Evolutionary conservation across 1,140 invertebrate genomes (phyloP), one percentile per base, ranked within the genome.

Genomic region (Pseudobourletiella spinata): DNA sequence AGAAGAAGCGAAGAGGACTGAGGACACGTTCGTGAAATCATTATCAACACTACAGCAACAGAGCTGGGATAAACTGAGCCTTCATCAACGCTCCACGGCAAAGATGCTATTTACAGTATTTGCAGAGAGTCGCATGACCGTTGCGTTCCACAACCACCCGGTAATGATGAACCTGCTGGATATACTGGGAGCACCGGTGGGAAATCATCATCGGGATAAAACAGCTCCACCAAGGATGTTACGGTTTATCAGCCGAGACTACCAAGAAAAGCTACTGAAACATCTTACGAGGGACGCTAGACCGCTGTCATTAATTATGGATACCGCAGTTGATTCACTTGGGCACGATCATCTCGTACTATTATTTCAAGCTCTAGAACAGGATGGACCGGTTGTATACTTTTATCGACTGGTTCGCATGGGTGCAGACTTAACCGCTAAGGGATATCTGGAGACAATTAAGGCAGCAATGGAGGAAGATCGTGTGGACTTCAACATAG

Each of bases 281-380:
- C 18, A 52, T 52, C 2, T 61, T 1, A 26, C 24, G 1, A 54
- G 54, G 42, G 16, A 52, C 26, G 48, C 48, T 14, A 29, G 29
- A 25, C 59, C 46, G 1, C 26, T 61, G 24, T 61, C 46, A 1
- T 18, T 61, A 14, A 52, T 61, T 1, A 1, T 61, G 43, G 59
- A 61, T 39, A 61, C 59, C 14, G 48, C 59, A 1, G 43, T 35
- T 30, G 46, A 61, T 24, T 16, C 15, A 1, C 3, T 54, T 8
- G 46, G 59, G 3, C 2, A 54, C n/a, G 59, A 61, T 26, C 26
- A 51, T 18, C 32, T 61, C 1, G 48, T 32, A 1, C 2, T 61
- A 15, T 25, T 30, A 46, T 14, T 61, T 35, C 59, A 61, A 54
- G 26, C 48, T 20, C 28, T 61, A 42, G 48, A 61, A 42, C 14